Conservation (phyloP, 2,113 vertebrate genomes). For the Barnardius zonarius region DNA sequence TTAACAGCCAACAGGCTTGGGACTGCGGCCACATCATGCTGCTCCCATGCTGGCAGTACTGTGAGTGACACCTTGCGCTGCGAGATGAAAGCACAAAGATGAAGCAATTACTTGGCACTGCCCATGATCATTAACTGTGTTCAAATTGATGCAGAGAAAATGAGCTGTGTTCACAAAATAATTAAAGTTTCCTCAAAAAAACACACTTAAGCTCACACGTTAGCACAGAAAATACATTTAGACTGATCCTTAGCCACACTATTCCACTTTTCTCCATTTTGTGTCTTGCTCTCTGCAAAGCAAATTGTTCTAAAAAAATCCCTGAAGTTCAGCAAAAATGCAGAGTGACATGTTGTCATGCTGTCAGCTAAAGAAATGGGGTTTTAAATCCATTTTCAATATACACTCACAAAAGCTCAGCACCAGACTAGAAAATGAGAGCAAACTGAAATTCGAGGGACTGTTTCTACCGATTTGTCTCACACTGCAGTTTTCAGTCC, state of each 20-base stretch:
- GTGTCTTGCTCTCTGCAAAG: neutral
- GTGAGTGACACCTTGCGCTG: fast-evolving
- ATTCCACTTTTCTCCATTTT: neutral
- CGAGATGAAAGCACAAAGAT: fast-evolving
- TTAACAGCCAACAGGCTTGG: neutral
- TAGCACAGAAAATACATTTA: neutral
- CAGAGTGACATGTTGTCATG: neutral
- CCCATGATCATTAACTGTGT: neutral
- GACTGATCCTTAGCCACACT: neutral
- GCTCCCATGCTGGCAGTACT: neutral
- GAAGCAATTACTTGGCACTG: neutral
- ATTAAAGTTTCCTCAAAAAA: neutral
- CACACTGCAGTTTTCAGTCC: neutral
- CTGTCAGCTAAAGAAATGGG: neutral
- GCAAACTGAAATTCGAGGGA: neutral
- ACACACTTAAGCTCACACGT: fast-evolving
- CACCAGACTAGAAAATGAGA: neutral
- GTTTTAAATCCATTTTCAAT: neutral
- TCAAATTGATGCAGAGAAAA: neutral
- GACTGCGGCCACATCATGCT: fast-evolving
- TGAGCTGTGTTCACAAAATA: fast-evolving
- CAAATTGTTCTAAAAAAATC: neutral
- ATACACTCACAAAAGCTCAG: neutral
- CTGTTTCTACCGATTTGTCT: neutral
- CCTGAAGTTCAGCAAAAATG: neutral